Conservation (phyloP, 2,797 vertebrate genomes). For the Cercopithecus neglectus region DNA sequence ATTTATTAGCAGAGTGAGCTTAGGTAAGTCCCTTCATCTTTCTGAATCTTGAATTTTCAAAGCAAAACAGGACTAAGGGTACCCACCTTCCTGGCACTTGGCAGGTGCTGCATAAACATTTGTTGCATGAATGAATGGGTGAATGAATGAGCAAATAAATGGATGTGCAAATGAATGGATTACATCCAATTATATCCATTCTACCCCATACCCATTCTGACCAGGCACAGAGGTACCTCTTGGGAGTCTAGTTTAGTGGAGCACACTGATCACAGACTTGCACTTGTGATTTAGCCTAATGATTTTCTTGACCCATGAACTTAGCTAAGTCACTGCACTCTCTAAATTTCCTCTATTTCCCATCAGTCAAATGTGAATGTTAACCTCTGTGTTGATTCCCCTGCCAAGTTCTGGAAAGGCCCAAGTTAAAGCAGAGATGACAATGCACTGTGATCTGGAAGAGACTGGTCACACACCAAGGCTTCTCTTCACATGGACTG, state of each 20-base stretch:
- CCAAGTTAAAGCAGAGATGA: constrained; percentile 16
- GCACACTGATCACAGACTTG: background rate
- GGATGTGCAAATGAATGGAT: background rate
- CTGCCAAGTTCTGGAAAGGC: background rate
- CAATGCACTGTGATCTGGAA: constrained; percentile 5
- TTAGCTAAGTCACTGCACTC: background rate
- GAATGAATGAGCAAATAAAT: background rate
- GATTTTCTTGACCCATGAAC: background rate
- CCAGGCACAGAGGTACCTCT: background rate
- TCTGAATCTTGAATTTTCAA: background rate
- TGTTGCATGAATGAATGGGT: background rate
- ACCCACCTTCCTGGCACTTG: background rate
- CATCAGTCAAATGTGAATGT: background rate
- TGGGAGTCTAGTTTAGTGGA: background rate
- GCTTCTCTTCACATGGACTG: background rate
- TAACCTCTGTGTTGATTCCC: background rate
- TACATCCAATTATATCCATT: background rate
- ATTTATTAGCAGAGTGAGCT: background rate
- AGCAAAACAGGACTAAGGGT: background rate
- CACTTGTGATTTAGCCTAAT: background rate
- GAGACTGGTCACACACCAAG: background rate
- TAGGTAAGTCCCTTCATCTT: background rate
- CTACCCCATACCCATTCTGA: background rate
- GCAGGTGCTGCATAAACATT: background rate
- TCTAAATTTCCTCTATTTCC: background rate